Conservation (phyloP, 2,113 vertebrate species). For the Gymnogyps californianus region DNA sequence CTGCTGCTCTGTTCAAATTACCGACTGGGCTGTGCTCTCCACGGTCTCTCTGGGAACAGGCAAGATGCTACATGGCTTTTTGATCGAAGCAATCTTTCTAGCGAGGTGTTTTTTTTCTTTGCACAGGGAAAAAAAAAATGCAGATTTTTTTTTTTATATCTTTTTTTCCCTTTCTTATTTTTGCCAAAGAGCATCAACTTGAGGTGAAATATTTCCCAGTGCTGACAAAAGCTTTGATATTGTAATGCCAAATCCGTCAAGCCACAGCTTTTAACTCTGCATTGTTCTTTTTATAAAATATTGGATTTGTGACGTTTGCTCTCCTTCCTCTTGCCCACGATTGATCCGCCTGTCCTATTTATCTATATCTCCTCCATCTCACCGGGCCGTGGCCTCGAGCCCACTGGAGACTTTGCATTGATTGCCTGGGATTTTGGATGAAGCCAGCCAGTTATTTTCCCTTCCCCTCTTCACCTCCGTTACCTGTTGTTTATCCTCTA, state of each 20-base stretch:
- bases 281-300: slow-evolving; percentile 21
- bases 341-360: slow-evolving; percentile 5
- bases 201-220: slow-evolving; percentile 62
- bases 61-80: background rate
- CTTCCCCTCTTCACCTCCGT: background rate
- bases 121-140: background rate
- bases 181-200: slow-evolving; percentile 48
- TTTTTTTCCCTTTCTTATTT: background rate
- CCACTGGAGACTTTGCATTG: background rate
- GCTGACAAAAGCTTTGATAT: slow-evolving; percentile 59
- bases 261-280: slow-evolving; percentile 50
- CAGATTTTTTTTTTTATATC: background rate
- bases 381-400: background rate
- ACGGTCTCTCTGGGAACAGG: background rate
- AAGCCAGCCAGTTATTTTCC: slow-evolving; percentile 17
- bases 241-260: slow-evolving; percentile 12
- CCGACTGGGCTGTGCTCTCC: background rate
- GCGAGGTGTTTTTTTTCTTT: background rate
- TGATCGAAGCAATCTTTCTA: slow-evolving; percentile 35
- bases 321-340: background rate
- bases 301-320: slow-evolving; percentile 7
- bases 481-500: background rate
- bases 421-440: background rate
- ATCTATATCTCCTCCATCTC: background rate
- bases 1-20: background rate